Percentiles rank a stretch among this genome's conserved stretches.
These are phyloP conservation scores for Brachypodius melanocephalos DNA, from an alignment of 2,113 vertebrate species.

Conservation along the genomic window DNA sequence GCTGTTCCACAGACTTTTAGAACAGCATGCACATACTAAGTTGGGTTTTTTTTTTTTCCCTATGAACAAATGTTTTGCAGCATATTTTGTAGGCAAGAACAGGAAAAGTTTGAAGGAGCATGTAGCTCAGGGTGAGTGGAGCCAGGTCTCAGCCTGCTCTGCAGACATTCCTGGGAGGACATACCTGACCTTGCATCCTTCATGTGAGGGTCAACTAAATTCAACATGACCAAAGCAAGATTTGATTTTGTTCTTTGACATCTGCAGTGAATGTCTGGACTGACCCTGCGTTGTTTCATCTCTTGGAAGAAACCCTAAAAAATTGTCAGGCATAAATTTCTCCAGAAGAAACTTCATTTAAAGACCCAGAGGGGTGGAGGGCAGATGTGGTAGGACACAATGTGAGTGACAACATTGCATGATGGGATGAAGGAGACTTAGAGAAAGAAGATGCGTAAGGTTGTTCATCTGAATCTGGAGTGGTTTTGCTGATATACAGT, in stretches of 20 bases:
- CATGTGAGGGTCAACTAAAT: background rate
- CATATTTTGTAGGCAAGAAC: background rate
- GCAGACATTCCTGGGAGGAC: background rate
- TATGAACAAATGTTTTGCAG: background rate
- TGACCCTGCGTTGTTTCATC: background rate
- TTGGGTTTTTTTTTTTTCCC: background rate
- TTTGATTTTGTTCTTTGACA: background rate
- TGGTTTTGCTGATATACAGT: background rate
- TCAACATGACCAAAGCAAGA: background rate
- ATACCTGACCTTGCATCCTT: background rate
- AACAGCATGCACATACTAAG: rapidly evolving
- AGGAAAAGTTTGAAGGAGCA: background rate
- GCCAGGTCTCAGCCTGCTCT: background rate
- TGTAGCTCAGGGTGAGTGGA: background rate
- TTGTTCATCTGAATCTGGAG: background rate
- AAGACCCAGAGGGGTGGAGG: background rate
- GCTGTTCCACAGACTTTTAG: background rate
- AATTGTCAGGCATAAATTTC: background rate
- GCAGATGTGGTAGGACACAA: background rate
- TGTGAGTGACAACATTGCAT: background rate
- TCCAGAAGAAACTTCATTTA: background rate
- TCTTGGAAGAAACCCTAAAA: background rate
- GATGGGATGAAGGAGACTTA: background rate
- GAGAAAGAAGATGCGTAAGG: background rate
- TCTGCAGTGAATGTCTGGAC: background rate